These are phyloP conservation scores for Falco rusticolus DNA, from an alignment of 2,797 vertebrate species.

Conservation along the genomic window DNA sequence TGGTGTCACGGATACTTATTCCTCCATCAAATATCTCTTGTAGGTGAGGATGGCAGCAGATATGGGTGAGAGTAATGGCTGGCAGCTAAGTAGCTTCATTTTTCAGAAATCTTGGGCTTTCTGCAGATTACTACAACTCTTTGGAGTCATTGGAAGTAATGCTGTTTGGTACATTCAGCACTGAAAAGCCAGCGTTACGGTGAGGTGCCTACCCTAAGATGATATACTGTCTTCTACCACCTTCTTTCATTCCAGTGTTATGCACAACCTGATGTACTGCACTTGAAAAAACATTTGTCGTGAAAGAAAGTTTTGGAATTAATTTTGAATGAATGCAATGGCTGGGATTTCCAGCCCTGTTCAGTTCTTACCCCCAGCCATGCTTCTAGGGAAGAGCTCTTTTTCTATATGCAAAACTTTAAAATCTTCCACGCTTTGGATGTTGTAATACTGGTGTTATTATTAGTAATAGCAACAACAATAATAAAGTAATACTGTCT, in stretches of 20 bases:
- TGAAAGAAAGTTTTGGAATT: slow-evolving; percentile 16
- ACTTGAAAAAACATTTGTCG: background rate
- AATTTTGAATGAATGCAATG: slow-evolving; percentile 17
- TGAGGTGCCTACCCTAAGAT: background rate
- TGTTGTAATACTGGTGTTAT: background rate
- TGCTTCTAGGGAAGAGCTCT: background rate
- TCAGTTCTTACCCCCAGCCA: background rate
- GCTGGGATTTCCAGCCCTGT: background rate
- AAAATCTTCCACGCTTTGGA: background rate
- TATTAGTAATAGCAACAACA: background rate
- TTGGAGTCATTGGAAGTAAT: background rate
- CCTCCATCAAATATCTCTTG: background rate
- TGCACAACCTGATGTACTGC: background rate
- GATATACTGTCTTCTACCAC: background rate
- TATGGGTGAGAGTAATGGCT: background rate
- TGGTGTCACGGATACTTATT: background rate
- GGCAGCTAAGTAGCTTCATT: background rate
- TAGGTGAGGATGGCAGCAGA: background rate
- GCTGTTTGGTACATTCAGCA: background rate
- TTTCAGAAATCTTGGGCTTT: background rate
- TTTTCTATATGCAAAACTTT: background rate
- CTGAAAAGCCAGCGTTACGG: background rate
- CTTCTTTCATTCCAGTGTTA: background rate
- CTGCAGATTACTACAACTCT: background rate
- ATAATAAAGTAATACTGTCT: background rate